Percentiles rank a stretch among this genome's conserved stretches.
These are phyloP conservation scores for Pipistrellus nathusii DNA, from an alignment of 2,797 vertebrate genomes.

Conservation along the genomic window DNA sequence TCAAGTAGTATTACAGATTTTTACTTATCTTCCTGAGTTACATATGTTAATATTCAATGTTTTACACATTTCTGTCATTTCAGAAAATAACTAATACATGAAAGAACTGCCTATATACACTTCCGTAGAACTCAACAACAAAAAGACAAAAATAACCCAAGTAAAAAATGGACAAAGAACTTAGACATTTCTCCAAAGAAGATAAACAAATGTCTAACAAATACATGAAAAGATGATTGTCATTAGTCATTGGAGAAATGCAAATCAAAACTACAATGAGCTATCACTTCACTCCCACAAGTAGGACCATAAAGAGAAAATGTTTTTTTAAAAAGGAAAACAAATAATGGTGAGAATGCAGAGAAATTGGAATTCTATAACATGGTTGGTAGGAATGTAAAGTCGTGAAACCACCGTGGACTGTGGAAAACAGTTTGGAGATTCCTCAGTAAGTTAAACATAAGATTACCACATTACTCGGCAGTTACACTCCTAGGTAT, in stretches of 20 bases:
- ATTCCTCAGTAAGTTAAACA: conserved; percentile 20
- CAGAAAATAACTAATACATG: conserved; percentile 49
- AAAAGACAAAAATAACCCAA: not conserved
- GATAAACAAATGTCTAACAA: not conserved
- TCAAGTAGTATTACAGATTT: not conserved
- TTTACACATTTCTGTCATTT: conserved; percentile 52
- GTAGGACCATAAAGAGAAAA: not conserved
- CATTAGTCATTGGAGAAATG: not conserved
- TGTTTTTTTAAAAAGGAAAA: not conserved
- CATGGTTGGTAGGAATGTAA: not conserved
- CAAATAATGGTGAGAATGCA: not conserved
- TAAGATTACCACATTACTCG: not conserved
- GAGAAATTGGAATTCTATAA: conserved; percentile 25
- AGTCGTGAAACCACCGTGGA: not conserved
- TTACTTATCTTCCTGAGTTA: conserved; percentile 57
- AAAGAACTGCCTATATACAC: not conserved
- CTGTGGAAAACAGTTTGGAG: not conserved
- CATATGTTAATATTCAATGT: conserved; percentile 6
- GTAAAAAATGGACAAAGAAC: conserved; percentile 6
- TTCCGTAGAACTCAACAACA: conserved; percentile 5
- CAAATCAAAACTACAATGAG: not conserved
- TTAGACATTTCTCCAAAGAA: conserved; percentile 39
- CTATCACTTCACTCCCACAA: not conserved
- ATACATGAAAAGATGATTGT: not conserved
- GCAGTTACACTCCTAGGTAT: not conserved